phyloP scores from a whole-genome alignment of 2,888 invertebrate species.

The Prenolepis imparis region DNA sequence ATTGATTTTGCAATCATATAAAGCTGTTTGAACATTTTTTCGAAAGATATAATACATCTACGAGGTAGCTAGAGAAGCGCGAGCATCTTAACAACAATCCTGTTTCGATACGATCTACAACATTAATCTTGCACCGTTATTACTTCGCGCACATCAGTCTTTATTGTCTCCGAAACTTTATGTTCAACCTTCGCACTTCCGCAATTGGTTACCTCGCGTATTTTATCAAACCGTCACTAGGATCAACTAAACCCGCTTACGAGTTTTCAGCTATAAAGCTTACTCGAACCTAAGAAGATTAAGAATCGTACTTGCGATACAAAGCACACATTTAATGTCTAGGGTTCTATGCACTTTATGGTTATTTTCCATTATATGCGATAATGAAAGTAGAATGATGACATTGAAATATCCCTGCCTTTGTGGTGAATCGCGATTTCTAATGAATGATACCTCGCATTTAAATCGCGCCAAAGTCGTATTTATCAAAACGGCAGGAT shows the following conservation, averaged over 20 bases:
- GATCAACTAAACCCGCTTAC: not conserved
- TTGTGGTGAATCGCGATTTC: not conserved
- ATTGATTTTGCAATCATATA: not conserved
- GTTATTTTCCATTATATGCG: slow-evolving; percentile 11
- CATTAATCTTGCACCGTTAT: slow-evolving; percentile 56
- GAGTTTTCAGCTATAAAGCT: not conserved
- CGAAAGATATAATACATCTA: slow-evolving; percentile 5
- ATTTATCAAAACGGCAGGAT: slow-evolving; percentile 23
- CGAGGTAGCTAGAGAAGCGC: not conserved
- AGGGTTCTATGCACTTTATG: not conserved
- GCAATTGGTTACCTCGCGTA: slow-evolving; percentile 10
- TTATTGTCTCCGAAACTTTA: slow-evolving; percentile 27
- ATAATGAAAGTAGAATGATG: slow-evolving; percentile 2
- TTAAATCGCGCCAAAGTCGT: slow-evolving; percentile 23
- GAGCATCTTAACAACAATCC: slow-evolving; percentile 34
- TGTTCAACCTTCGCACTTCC: slow-evolving; percentile 33
- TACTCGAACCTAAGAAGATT: slow-evolving; percentile 20
- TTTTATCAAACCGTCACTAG: slow-evolving; percentile 29
- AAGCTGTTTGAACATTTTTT: slow-evolving; percentile 28
- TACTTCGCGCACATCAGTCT: slow-evolving; percentile 33
- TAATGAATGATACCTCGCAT: slow-evolving; percentile 29
- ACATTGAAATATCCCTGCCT: slow-evolving; percentile 34
- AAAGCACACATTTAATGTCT: not conserved
- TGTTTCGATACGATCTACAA: slow-evolving; percentile 51
- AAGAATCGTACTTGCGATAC: slow-evolving; percentile 18